Conservation (phyloP, 2,113 vertebrate species). For the Cyrtonyx montezumae region DNA sequence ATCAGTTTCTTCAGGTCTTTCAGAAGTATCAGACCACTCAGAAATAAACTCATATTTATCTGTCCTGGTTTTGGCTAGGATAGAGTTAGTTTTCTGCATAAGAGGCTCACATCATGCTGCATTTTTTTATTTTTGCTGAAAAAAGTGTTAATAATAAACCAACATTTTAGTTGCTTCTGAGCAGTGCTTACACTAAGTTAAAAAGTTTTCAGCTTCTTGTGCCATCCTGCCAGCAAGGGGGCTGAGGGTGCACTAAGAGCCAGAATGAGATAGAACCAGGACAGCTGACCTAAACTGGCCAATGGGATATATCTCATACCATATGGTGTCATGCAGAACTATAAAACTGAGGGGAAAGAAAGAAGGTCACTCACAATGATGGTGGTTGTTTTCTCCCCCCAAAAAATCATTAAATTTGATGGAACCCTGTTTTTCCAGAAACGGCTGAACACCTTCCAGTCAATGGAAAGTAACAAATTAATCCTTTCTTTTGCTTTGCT, state of each 20-base stretch:
- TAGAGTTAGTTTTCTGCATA: background rate
- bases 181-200: background rate
- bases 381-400: background rate
- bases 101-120: background rate
- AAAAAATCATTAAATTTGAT: accelerated
- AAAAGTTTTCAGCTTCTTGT: background rate
- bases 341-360: background rate
- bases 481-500: background rate
- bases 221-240: background rate
- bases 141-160: background rate
- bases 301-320: background rate
- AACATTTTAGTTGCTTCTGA: background rate
- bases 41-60: background rate
- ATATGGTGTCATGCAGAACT: background rate
- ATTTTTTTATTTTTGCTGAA: background rate
- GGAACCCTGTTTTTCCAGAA: background rate
- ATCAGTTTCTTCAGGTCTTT: background rate
- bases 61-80: background rate
- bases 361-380: accelerated
- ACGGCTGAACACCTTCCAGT: background rate
- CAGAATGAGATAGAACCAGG: background rate
- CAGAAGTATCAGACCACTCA: background rate
- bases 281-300: background rate
- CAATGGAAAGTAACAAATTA: background rate
- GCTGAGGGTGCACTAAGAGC: background rate